phyloP scores from a whole-genome alignment of 2,888 invertebrate species.

The Mythimna lalbum region DNA sequence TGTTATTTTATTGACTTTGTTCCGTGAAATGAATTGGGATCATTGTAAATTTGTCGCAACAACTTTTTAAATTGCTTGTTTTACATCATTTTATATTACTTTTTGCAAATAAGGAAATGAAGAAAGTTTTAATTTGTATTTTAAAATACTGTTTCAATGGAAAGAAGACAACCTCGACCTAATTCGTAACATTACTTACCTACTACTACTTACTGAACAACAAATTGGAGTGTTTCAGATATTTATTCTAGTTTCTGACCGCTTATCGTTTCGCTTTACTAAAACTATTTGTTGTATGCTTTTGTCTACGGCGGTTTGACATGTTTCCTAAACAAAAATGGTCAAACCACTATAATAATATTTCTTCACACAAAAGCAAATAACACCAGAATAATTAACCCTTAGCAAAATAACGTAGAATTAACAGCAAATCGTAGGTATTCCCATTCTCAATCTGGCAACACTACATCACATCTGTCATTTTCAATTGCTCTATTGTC shows the following conservation, averaged over 20 bases:
- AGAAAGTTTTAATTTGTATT: background rate
- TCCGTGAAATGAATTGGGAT: background rate
- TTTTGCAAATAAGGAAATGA: background rate
- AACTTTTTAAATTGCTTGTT: background rate
- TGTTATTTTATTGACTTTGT: conserved; percentile 14
- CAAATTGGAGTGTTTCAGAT: too few relatives aligned
- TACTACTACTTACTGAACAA: too few relatives aligned
- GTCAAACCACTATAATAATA: too few relatives aligned
- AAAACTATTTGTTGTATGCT: background rate
- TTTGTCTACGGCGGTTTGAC: background rate
- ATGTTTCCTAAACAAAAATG: background rate
- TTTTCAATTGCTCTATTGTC: conserved; percentile 52
- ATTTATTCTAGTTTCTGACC: too few relatives aligned
- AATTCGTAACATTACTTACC: background rate
- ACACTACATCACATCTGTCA: conserved; percentile 24
- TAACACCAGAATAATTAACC: background rate
- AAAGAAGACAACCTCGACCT: too few relatives aligned
- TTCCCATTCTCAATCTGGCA: conserved; percentile 24
- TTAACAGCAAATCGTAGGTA: background rate
- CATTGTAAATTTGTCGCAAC: background rate
- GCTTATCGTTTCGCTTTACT: too few relatives aligned
- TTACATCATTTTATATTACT: too few relatives aligned
- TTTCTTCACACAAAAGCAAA: background rate
- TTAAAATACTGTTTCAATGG: background rate
- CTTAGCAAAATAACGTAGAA: background rate